phyloP scores from a whole-genome alignment of 2,888 invertebrate genomes.

The Tolmerus cingulatus region DNA sequence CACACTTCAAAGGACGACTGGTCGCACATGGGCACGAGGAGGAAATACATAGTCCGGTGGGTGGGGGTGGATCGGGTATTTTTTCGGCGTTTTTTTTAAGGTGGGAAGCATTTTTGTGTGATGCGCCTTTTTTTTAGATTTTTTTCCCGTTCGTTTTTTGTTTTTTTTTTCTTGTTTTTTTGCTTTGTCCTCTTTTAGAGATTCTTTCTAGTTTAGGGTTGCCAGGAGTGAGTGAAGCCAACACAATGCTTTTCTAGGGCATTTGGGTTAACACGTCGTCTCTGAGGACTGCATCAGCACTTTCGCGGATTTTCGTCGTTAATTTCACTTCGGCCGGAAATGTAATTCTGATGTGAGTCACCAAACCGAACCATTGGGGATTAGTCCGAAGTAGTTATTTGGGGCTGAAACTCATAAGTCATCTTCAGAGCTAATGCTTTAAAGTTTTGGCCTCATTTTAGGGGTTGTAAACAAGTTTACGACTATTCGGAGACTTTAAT shows the following conservation, averaged over 20 bases:
- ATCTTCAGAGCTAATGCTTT: background rate
- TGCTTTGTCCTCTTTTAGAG: constrained; percentile 1
- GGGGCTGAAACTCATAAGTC: background rate
- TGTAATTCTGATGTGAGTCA: background rate
- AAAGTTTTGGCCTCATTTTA: background rate
- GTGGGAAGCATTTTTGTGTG: constrained; percentile 17
- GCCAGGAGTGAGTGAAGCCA: background rate
- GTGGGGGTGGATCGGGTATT: background rate
- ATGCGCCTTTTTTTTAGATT: constrained; percentile 3
- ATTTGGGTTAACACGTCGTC: background rate
- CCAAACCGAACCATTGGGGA: background rate
- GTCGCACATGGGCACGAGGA: background rate
- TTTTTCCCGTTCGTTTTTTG: constrained; percentile 8
- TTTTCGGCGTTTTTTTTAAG: constrained; percentile 5
- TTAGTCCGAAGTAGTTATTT: background rate
- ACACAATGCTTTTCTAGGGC: background rate
- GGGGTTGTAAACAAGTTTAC: background rate
- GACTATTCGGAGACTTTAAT: background rate
- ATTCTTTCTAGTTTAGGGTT: constrained; percentile 32
- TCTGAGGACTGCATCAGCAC: background rate
- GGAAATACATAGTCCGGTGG: background rate
- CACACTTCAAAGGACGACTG: constrained; percentile 16
- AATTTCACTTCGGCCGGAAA: background rate
- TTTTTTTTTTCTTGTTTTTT: constrained; percentile 12
- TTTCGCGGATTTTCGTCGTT: background rate